Base-by-base conservation (phyloP, 1,140 invertebrate genomes). In the Kradibia gibbosae region DNA sequence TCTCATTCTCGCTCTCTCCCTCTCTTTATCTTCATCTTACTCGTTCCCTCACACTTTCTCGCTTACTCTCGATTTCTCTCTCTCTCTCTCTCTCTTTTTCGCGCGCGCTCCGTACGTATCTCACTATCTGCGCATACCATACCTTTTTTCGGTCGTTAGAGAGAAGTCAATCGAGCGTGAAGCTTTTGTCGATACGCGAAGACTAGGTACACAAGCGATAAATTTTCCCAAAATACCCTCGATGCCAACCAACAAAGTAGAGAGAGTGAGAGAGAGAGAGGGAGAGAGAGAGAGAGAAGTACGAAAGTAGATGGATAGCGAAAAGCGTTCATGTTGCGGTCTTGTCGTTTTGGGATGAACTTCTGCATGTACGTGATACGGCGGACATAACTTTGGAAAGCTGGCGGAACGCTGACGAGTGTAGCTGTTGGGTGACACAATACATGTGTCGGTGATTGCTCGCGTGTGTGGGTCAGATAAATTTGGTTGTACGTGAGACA, bases 101-200 rank as follows among this genome's bases (percentile, higher is more conserved):
- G 45, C 53, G 57, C n/a, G 25, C 42, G 28, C 17, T 34, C 71
- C 31, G 8, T 17, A 1, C 31, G 13, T 65, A 62, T 71, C 15
- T 71, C 67, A 25, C 67, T 71, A 71, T 71, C 67, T 36, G 34
- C 48, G 48, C 25, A 31, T 74, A n/a, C 17, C 53, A 25, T 77
- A 72, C 75, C 55, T 82, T 82, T 82, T 82, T 78, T 72, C 53
- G 53, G 53, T 75, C 76, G 81, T 78, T 82, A 78, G 55, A 82
- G 74, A 57, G 74, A 77, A 50, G 85, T 85, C 86, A 87, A 87
- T 87, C 86, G 85, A 86, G 84, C 80, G 86, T 87, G 81, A 87
- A 85, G 80, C 86, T 86, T 87, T 87, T 87, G 86, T 87, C 84
- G 85, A 85, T 85, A 76, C 80, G 73, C 73, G 73, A 39, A 55